Conservation (phyloP, 2,888 invertebrate species). For the Pediacus dermestoides region DNA sequence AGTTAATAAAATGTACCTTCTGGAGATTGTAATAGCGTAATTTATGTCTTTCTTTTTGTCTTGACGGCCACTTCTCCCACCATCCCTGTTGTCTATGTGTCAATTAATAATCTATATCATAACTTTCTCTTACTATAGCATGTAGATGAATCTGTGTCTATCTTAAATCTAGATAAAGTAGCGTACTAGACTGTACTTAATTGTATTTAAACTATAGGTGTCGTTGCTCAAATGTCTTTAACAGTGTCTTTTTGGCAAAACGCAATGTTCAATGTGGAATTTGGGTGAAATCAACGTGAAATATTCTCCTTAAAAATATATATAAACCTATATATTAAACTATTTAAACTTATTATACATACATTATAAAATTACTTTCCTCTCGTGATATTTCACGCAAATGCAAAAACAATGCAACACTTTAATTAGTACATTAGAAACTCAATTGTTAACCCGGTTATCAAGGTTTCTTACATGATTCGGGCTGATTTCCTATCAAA, state of each 20-base stretch:
- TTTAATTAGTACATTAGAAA: conserved; percentile 22
- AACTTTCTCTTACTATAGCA: conserved; percentile 36
- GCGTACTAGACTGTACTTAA: conserved; percentile 41
- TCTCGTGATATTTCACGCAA: conserved; percentile 24
- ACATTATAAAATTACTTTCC: too few species aligned
- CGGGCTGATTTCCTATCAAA: conserved; percentile 2
- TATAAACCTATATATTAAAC: too few species aligned
- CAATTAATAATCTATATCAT: conserved; percentile 40
- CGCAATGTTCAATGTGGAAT: conserved; percentile 50
- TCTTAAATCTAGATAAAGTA: conserved; percentile 31
- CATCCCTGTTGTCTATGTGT: conserved; percentile 40
- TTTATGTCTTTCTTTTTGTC: not conserved
- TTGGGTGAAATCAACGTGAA: conserved; percentile 51
- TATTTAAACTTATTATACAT: conserved; percentile 22
- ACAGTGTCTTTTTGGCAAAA: conserved; percentile 49
- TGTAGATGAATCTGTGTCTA: conserved; percentile 38
- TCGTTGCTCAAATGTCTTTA: conserved; percentile 50
- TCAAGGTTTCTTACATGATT: conserved; percentile 33
- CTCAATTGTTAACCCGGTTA: conserved; percentile 37
- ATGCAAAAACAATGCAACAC: conserved; percentile 42
- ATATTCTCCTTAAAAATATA: conserved; percentile 17
- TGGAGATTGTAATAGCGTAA: too few species aligned
- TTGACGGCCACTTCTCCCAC: conserved; percentile 2
- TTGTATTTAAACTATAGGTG: conserved; percentile 47
- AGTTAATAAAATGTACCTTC: too few species aligned